Base-by-base conservation (phyloP, 1,140 invertebrate species). In the Rhyzopertha dominica region DNA sequence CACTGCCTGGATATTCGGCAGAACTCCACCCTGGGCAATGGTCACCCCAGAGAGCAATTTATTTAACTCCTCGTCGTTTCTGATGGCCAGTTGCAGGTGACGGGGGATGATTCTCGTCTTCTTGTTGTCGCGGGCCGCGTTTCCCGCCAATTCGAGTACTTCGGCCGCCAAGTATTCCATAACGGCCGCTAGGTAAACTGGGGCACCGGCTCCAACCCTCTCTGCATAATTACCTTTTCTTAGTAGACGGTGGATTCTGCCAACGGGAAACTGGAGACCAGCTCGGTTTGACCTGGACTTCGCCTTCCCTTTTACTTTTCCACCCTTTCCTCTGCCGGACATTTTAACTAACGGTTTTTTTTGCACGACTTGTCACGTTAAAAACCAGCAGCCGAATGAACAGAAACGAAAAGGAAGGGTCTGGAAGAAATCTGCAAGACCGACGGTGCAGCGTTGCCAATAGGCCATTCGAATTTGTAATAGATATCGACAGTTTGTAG, bases 11-110 rank as follows among this genome's bases (percentile, higher is more conserved):
- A 90, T 89, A 53, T 82, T 79, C 2, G 87, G 89, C 26, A 91
- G 55, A 1, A 91, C 88, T 51, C 89, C 89, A 48, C 86, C 87
- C 62, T 88, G 79, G 8, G 87, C 82, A 52, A 92, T 90, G 2
- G 85, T 90, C 0, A 90, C 87, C 36, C 85, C 82, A 29, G 79
- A 75, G 10, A 93, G 63, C 34, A 92, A 72, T 63, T 79, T 82
- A 59, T 85, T 86, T 48, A 93, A 68, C 61, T 93, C 89, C 53
- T 90, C 87, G 68, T 94, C 90, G 67, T 90, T 90, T 25, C 84
- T 74, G 14, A 93, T 84, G 5, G 87, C 90, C 32, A 92, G 65
- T 47, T 90, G 78, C 2, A 92, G 71, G 63, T 94, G 88, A 35
- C 88, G 74, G 0, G 90, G 90, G 40, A 84, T 84, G 25, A 93